Percentiles rank a stretch among this genome's conserved stretches.
These are phyloP conservation scores for Sebastes itinus DNA, from an alignment of 2,797 vertebrate genomes.

Conservation along the genomic window DNA sequence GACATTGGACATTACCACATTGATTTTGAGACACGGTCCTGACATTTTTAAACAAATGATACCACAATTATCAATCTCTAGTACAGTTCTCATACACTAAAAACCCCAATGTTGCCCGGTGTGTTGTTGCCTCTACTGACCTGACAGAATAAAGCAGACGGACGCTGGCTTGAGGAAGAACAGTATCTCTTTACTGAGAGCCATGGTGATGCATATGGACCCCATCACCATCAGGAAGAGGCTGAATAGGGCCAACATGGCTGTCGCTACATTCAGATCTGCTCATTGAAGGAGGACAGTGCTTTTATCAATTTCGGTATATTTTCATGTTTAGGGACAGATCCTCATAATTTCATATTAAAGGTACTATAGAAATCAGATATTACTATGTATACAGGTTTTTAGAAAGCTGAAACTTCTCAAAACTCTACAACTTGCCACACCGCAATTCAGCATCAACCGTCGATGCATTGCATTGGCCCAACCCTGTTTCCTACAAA, in stretches of 20 bases:
- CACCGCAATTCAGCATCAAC: background rate
- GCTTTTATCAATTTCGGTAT: background rate
- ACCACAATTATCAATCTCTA: background rate
- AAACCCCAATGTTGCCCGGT: background rate
- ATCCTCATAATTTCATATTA: background rate
- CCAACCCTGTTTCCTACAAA: background rate
- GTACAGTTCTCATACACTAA: background rate
- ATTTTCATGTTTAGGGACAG: background rate
- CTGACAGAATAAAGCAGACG: conserved; percentile 87
- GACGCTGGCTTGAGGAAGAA: conserved; percentile 90
- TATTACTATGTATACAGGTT: background rate
- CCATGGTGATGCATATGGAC: conserved; percentile 86
- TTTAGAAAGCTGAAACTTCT: background rate
- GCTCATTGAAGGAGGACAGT: background rate
- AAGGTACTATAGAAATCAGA: background rate
- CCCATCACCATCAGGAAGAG: conserved; percentile 88
- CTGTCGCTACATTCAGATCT: conserved; percentile 86
- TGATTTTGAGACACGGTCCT: background rate
- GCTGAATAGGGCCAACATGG: conserved; percentile 85
- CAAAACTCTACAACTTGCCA: background rate
- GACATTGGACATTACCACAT: background rate
- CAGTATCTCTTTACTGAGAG: conserved; percentile 87
- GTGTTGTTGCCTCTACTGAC: conserved; percentile 63
- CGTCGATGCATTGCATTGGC: background rate
- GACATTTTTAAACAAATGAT: background rate